A percentile compares a stretch with the other conserved stretches of the same genome.
Conservation (phyloP, 2,888 invertebrate species). For the Asteroscopus sphinx region DNA sequence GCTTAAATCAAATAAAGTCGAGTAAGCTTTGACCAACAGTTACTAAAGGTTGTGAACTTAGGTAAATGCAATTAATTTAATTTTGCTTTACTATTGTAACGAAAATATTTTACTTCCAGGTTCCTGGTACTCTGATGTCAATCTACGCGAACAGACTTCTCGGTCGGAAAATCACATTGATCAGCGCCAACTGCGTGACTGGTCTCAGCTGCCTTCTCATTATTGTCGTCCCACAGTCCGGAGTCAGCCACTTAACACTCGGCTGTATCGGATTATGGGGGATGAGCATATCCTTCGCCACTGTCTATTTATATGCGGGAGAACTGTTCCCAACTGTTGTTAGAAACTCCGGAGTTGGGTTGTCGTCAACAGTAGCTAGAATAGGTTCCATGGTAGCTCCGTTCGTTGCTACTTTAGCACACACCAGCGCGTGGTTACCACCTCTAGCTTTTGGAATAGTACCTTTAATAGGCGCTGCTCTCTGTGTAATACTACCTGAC, state of each 20-base stretch:
- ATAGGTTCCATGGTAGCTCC: constrained; percentile 96
- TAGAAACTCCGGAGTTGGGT: constrained; percentile 95
- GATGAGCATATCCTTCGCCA: constrained; percentile 95
- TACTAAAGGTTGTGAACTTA: too few relatives aligned
- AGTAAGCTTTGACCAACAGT: too few relatives aligned
- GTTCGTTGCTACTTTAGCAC: constrained; percentile 92
- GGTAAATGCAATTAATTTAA: not conserved
- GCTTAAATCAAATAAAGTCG: too few relatives aligned
- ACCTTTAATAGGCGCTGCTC: constrained; percentile 92
- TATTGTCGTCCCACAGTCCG: constrained; percentile 86
- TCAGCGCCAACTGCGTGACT: constrained; percentile 91
- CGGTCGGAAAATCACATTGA: constrained; percentile 92
- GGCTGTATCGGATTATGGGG: constrained; percentile 95
- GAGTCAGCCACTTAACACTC: constrained; percentile 89
- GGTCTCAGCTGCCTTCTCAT: constrained; percentile 92
- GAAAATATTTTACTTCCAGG: constrained; percentile 65
- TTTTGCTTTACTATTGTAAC: not conserved
- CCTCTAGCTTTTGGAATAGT: constrained; percentile 93
- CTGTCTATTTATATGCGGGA: constrained; percentile 96
- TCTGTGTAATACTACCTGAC: constrained; percentile 93
- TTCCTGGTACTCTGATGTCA: constrained; percentile 91
- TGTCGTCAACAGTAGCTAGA: constrained; percentile 95
- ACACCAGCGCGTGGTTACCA: constrained; percentile 90
- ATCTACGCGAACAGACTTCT: constrained; percentile 91
- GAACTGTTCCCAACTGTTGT: constrained; percentile 97